phyloP scores from a whole-genome alignment of 2,113 vertebrate species.

The Salvelinus namaycush region DNA sequence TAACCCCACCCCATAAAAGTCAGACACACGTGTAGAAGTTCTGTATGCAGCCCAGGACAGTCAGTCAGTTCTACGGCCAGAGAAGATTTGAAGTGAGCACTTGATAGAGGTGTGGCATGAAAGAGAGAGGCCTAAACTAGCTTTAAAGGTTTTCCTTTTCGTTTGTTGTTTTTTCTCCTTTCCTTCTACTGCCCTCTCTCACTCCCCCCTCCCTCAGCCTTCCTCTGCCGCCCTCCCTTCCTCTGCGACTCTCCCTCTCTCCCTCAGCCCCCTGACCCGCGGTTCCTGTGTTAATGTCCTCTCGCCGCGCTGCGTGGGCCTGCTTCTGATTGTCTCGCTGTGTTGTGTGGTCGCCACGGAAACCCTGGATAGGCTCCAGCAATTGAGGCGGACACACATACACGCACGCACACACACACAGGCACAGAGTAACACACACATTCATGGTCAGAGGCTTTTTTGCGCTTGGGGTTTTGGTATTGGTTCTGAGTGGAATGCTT shows the following conservation, averaged over 20 bases:
- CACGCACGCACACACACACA: conserved; percentile 54
- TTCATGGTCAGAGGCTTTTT: conserved; percentile 63
- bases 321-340: conserved; percentile 82
- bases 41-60: not conserved
- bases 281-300: conserved; percentile 83
- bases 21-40: not conserved
- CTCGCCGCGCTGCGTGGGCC: conserved; percentile 79
- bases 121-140: conserved; percentile 49
- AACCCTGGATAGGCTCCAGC: conserved; percentile 83
- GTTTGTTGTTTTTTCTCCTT: conserved; percentile 55
- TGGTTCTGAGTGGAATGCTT: conserved; percentile 73
- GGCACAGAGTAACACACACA: conserved; percentile 48
- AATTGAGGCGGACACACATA: conserved; percentile 74
- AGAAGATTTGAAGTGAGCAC: conserved; percentile 52
- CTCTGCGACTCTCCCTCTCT: conserved; percentile 39
- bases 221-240: conserved; percentile 47
- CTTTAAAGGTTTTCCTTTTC: conserved; percentile 52
- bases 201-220: conserved; percentile 40
- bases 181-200: conserved; percentile 9
- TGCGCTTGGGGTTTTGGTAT: conserved; percentile 67
- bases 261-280: conserved; percentile 74
- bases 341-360: conserved; percentile 84
- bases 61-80: conserved; percentile 45
- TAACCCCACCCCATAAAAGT: conserved; percentile 29
- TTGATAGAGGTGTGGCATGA: conserved; percentile 53